These are phyloP conservation scores for Cromileptes altivelis DNA, from an alignment of 2,113 vertebrate genomes.

Conservation along the genomic window DNA sequence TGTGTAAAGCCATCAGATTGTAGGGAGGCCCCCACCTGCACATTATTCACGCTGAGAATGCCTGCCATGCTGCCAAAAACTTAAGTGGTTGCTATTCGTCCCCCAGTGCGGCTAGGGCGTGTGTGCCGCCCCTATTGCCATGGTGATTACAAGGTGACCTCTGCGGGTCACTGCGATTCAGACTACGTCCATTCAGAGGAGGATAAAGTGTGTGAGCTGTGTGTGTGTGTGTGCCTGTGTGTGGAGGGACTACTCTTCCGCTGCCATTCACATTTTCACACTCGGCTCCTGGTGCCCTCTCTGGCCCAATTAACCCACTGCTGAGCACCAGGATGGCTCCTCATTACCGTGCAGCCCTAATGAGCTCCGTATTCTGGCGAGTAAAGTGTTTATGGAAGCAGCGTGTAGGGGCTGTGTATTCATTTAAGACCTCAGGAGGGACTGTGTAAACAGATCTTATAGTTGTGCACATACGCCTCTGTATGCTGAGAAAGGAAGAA, in stretches of 20 bases:
- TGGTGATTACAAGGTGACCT: conserved; percentile 81
- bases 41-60: conserved; percentile 77
- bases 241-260: conserved; percentile 31
- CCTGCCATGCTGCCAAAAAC: conserved; percentile 67
- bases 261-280: conserved; percentile 66
- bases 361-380: conserved; percentile 65
- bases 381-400: conserved; percentile 58
- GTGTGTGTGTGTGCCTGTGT: conserved; percentile 8
- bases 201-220: conserved; percentile 47
- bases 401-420: conserved; percentile 42
- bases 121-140: conserved; percentile 67
- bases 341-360: conserved; percentile 74
- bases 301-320: conserved; percentile 79
- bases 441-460: conserved; percentile 71
- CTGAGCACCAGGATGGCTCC: conserved; percentile 75
- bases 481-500: background rate
- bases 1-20: conserved; percentile 71
- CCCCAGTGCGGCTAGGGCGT: conserved; percentile 30
- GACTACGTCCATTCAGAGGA: conserved; percentile 67
- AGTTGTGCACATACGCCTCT: conserved; percentile 21
- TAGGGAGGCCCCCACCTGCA: conserved; percentile 54
- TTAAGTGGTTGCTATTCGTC: conserved; percentile 77
- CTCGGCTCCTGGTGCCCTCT: conserved; percentile 63
- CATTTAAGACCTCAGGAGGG: conserved; percentile 62
- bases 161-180: conserved; percentile 58